A percentile compares a stretch with the other conserved stretches of the same genome.
Conservation (phyloP, 1,140 invertebrate genomes). For the Theocolax elegans region DNA sequence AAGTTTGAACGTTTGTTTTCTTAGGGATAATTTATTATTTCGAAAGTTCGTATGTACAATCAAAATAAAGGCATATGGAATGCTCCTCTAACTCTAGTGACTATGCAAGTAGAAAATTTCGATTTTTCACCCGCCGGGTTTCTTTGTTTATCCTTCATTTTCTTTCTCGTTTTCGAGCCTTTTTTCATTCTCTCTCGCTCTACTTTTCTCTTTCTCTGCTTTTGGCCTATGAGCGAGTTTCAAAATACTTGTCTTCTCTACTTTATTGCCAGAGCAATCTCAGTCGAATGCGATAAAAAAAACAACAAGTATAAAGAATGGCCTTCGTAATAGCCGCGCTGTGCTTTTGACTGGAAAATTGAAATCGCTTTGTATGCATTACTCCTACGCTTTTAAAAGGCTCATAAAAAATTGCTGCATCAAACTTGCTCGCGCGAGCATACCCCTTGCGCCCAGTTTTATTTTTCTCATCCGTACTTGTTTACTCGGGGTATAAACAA, state of each 20-base stretch:
- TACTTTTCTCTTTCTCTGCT: too few relatives aligned
- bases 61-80: neutral
- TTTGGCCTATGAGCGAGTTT: too few relatives aligned
- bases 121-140: neutral
- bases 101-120: neutral
- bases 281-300: conserved; percentile 4
- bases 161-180: neutral
- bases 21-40: conserved; percentile 20
- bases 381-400: conserved; percentile 26
- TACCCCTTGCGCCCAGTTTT: neutral
- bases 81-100: neutral
- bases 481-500: neutral
- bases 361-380: conserved; percentile 38
- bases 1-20: neutral
- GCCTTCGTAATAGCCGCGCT: conserved; percentile 7
- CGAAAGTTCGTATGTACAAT: neutral
- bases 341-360: conserved; percentile 39
- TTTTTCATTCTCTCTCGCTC: too few relatives aligned
- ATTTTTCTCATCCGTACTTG: conserved; percentile 1
- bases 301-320: neutral
- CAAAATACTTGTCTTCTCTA: neutral
- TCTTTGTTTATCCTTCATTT: neutral
- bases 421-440: neutral
- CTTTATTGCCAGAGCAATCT: conserved; percentile 16
- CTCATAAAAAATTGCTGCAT: conserved; percentile 31